Conservation (phyloP, 2,888 invertebrate species). For the Acutogordius australiensis region DNA sequence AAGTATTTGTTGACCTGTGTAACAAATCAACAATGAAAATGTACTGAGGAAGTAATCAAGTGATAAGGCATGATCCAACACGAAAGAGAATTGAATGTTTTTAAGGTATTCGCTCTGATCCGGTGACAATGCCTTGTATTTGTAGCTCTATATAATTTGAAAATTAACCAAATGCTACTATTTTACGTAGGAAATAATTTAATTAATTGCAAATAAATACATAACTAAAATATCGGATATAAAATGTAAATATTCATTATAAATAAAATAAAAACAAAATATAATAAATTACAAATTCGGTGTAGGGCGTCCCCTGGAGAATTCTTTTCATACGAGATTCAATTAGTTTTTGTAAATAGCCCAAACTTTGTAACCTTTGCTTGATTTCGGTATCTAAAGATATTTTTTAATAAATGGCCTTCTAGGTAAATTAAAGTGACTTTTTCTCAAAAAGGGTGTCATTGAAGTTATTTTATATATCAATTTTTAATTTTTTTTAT, state of each 20-base stretch:
- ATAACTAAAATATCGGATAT: too few relatives aligned
- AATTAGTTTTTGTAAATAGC: background rate
- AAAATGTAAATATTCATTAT: too few relatives aligned
- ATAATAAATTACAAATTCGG: background rate
- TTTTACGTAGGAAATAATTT: too few relatives aligned
- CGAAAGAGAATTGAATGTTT: background rate
- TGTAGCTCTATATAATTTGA: background rate
- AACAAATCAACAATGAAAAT: background rate
- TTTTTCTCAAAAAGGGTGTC: too few relatives aligned
- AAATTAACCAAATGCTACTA: too few relatives aligned
- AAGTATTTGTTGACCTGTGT: too few relatives aligned
- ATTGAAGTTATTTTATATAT: too few relatives aligned
- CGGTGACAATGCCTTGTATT: background rate
- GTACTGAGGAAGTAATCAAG: background rate
- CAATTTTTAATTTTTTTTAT: too few relatives aligned
- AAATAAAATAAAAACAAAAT: too few relatives aligned
- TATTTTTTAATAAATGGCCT: background rate
- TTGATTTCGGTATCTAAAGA: slow-evolving; percentile 1
- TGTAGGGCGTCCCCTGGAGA: background rate
- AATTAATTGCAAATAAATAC: too few relatives aligned
- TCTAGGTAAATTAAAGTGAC: too few relatives aligned
- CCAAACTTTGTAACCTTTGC: background rate
- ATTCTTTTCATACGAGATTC: background rate
- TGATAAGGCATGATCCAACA: background rate
- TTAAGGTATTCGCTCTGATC: background rate